Conservation (phyloP, 1,140 invertebrate species). For the Procambarus clarkii region DNA sequence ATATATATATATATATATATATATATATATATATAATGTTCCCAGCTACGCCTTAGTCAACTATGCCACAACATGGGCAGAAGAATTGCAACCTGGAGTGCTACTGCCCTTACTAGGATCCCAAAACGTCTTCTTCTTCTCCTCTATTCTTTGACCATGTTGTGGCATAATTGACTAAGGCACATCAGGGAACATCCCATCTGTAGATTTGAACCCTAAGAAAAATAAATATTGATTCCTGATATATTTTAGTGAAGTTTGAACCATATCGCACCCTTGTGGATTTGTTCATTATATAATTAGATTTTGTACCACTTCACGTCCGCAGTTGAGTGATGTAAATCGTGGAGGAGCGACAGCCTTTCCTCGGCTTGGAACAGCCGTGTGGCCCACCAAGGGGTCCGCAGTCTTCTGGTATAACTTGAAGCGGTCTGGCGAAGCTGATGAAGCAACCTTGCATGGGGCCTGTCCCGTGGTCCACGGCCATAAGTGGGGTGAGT, state of each 20-base stretch:
- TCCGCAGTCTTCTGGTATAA: conserved; percentile 75
- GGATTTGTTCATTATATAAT: too few relatives aligned
- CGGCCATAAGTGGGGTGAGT: conserved; percentile 75
- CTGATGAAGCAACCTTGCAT: conserved; percentile 73
- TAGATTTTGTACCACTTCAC: too few relatives aligned
- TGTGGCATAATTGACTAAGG: too few relatives aligned
- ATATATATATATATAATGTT: conserved; percentile 19
- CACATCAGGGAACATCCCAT: too few relatives aligned
- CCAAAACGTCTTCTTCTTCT: too few relatives aligned
- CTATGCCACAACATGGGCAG: too few relatives aligned
- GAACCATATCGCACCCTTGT: too few relatives aligned
- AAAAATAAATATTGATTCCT: not conserved
- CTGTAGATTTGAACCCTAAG: not conserved
- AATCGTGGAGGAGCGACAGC: conserved; percentile 75
- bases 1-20: conserved; percentile 44
- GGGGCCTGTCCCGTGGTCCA: conserved; percentile 74
- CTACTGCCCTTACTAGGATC: too few relatives aligned
- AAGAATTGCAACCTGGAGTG: too few relatives aligned
- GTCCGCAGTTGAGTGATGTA: conserved; percentile 56
- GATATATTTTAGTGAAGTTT: too few relatives aligned
- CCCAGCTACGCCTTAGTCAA: too few relatives aligned
- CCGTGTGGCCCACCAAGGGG: conserved; percentile 73
- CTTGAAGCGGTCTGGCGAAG: conserved; percentile 72
- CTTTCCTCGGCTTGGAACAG: conserved; percentile 74
- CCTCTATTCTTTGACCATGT: too few relatives aligned